Conservation (phyloP, 2,888 invertebrate species). For the Drosophila paramelanica region DNA sequence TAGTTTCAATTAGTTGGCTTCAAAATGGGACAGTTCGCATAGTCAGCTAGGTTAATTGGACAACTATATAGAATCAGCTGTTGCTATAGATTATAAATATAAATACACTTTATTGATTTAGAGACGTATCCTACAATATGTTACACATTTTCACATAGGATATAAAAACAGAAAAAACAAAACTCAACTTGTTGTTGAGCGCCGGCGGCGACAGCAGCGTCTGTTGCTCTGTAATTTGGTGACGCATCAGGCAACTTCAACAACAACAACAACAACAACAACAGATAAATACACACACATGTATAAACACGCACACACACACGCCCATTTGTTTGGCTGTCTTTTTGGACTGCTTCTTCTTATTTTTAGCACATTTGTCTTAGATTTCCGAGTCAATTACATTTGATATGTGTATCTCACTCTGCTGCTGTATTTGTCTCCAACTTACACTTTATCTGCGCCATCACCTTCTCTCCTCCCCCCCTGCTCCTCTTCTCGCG, state of each 20-base stretch:
- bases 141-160: not conserved
- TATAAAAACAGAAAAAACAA: not conserved
- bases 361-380: constrained; percentile 66
- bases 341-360: constrained; percentile 1
- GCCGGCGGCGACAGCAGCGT: constrained; percentile 27
- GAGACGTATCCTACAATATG: no score
- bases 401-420: constrained; percentile 56
- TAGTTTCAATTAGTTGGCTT: not conserved
- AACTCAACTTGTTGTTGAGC: constrained; percentile 45
- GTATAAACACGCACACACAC: constrained; percentile 8
- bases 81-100: no score
- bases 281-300: constrained; percentile 32
- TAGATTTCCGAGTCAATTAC: constrained; percentile 76
- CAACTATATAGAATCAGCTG: not conserved
- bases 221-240: constrained; percentile 13
- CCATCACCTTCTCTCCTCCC: not conserved
- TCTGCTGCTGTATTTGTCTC: not conserved
- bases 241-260: constrained; percentile 3
- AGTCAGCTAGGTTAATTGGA: not conserved
- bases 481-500: not conserved
- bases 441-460: not conserved
- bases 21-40: not conserved
- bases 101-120: no score
- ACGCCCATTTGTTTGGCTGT: constrained; percentile 10
- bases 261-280: constrained; percentile 18